Evolutionary conservation across 2,888 invertebrate species (phyloP).

Genomic region (Poecilobothrus nobilitatus): DNA sequence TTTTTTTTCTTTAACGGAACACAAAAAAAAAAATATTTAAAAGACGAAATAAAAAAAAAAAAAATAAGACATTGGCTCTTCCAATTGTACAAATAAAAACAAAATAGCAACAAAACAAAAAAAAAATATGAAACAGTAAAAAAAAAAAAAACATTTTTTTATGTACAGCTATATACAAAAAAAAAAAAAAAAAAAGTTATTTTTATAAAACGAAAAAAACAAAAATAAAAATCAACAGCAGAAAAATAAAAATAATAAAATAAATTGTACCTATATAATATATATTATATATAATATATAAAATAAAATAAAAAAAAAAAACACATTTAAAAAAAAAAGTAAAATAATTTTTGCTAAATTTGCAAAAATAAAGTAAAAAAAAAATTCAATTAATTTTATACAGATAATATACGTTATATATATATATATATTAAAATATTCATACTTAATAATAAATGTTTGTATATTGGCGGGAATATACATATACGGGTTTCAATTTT

Average conservation of each 20-base stretch:
- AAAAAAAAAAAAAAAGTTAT: neutral
- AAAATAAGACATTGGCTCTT: neutral
- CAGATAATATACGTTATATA: too few species aligned
- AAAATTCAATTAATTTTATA: neutral
- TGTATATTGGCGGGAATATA: neutral
- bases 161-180: neutral
- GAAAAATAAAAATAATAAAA: too few species aligned
- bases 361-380: neutral
- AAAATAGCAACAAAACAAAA: neutral
- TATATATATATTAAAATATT: too few species aligned
- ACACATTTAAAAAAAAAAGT: neutral
- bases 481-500: neutral
- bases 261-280: too few species aligned
- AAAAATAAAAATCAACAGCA: neutral
- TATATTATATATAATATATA: too few species aligned
- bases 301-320: neutral
- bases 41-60: neutral
- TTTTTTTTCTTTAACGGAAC: neutral
- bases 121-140: neutral
- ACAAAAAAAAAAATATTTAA: neutral
- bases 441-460: too few species aligned
- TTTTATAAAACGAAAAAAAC: neutral
- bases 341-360: neutral
- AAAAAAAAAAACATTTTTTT: too few species aligned
- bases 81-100: slow-evolving; percentile 2